Base-by-base conservation (phyloP, 2,888 invertebrate genomes). In the Xestia sexstrigata region DNA sequence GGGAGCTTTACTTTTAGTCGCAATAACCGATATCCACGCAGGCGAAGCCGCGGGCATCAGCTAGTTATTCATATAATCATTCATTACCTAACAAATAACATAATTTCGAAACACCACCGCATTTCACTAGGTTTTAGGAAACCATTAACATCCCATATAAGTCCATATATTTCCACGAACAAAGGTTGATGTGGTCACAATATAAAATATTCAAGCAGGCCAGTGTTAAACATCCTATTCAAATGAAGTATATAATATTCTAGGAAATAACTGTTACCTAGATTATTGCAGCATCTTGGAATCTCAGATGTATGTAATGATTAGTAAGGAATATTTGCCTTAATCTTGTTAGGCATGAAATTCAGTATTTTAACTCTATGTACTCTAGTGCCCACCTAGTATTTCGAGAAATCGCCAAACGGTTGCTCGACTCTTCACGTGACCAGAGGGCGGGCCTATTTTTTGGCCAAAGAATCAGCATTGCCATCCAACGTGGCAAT, bases 141-240 rank as follows among this genome's bases (percentile, higher is more conserved):
- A 72, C 70, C n/a, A 70, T 79, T 72, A 76, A 4, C 39, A 47
- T 60, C 52, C 35, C 30, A 52, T 62, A 20, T 52, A 35, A 55
- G 17, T 26, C 2, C 8, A n/a, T 67, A 1, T 23, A 49, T 15
- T 79, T 69, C 69, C 39, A 58, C 47, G 70, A 76, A 86, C 26
- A 62, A 52, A 70, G 74, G 45, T 75, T 70, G 47, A 62, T 76
- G 70, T 62, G 70, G 66, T 65, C 58, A 52, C 26, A 72, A 58
- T 80, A 73, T 80, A 49, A 75, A 75, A 79, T 67, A 73, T 71
- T 66, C 39, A 77, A 79, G 47, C 35, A 58, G 77, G 76, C 30
- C 66, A 74, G 58, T 76, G 74, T 72, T 67, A 67, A 72, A 86
- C 73, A 83, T 81, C 63, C 13, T 81, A 84, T 78, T 78, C 73